A percentile compares a stretch with the other conserved stretches of the same genome.
Evolutionary conservation across 1,140 invertebrate genomes (phyloP).

Genomic region (Chionoecetes opilio): DNA sequence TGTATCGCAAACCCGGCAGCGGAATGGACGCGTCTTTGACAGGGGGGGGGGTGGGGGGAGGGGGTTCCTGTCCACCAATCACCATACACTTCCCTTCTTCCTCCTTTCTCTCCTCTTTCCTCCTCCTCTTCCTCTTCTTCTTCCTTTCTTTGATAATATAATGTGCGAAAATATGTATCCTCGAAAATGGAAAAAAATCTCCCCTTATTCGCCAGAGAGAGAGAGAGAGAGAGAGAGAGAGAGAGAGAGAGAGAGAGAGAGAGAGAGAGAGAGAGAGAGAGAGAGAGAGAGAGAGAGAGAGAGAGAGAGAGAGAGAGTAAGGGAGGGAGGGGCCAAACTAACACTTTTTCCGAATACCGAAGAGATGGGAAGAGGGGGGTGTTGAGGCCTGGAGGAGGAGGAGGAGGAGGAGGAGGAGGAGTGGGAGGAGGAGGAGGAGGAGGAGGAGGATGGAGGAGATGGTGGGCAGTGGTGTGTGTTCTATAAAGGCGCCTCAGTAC

Average conservation of each 20-base stretch:
- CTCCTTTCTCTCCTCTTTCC: not conserved
- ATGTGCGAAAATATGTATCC: not conserved
- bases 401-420: not conserved
- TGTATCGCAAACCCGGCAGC: not conserved
- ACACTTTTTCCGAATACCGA: not conserved
- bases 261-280: conserved; percentile 14
- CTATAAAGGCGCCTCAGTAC: not conserved
- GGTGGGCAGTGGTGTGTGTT: not conserved
- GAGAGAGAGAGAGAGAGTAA: not conserved
- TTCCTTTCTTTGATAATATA: not conserved
- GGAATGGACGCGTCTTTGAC: not conserved
- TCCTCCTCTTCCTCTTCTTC: too few species aligned
- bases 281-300: conserved; percentile 27
- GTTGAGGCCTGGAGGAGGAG: not conserved
- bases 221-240: too few species aligned
- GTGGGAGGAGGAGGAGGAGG: not conserved
- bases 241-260: conserved; percentile 18
- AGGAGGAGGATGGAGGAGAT: not conserved
- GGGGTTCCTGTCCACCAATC: not conserved
- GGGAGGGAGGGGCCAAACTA: conserved; percentile 10
- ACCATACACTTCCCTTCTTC: not conserved
- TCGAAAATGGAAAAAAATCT: not conserved
- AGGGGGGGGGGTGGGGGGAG: too few species aligned
- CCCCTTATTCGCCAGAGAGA: too few species aligned
- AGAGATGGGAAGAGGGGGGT: too few species aligned